Conservation (phyloP, 2,113 vertebrate genomes). For the Acinonyx jubatus region DNA sequence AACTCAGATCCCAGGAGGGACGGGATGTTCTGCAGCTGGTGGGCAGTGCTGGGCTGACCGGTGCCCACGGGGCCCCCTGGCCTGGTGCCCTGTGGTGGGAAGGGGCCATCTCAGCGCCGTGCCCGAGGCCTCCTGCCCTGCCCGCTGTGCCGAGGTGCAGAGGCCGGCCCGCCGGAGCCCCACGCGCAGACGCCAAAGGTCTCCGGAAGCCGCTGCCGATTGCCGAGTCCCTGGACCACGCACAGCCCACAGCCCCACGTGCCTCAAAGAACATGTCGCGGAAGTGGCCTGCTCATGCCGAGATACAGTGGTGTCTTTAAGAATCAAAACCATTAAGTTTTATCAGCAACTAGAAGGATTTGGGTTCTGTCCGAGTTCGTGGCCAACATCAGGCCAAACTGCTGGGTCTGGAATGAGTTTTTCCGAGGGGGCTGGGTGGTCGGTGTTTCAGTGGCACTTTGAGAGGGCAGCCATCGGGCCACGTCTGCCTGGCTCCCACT, state of each 20-base stretch:
- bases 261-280: neutral
- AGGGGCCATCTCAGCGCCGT: rapidly evolving
- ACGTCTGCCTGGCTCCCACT: neutral
- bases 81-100: neutral
- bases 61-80: neutral
- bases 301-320: neutral
- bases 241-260: rapidly evolving
- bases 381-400: neutral
- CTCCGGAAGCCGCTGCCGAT: slow-evolving; percentile 9
- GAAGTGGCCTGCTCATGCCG: neutral
- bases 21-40: neutral
- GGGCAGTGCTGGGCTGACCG: neutral
- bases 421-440: rapidly evolving
- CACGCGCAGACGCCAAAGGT: neutral
- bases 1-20: neutral
- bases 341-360: neutral
- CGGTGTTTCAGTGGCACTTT: slow-evolving; percentile 42
- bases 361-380: neutral
- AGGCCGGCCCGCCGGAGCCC: rapidly evolving
- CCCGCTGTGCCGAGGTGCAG: neutral
- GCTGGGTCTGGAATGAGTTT: neutral
- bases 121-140: rapidly evolving
- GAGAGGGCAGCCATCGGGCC: neutral
- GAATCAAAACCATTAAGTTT: neutral
- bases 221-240: rapidly evolving